These are phyloP conservation scores for Idaea aversata DNA, from an alignment of 2,888 invertebrate genomes.

Conservation along the genomic window DNA sequence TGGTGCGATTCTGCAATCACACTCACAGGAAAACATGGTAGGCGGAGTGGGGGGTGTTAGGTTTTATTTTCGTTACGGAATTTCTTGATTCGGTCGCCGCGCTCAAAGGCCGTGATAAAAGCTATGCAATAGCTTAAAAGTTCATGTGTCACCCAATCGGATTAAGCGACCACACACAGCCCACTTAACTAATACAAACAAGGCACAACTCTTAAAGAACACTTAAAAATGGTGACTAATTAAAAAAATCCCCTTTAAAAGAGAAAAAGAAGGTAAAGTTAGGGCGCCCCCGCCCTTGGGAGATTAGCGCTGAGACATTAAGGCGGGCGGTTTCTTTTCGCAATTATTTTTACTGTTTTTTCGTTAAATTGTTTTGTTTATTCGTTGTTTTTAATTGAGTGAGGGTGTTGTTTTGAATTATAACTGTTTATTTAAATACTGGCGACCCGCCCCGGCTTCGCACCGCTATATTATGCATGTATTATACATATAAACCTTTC, in stretches of 20 bases:
- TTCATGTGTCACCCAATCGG: too few relatives aligned
- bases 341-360: slow-evolving; percentile 5
- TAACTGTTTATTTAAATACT: neutral
- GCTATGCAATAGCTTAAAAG: too few relatives aligned
- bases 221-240: slow-evolving; percentile 66
- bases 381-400: neutral
- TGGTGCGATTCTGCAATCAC: too few relatives aligned
- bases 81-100: too few relatives aligned
- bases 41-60: too few relatives aligned
- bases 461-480: too few relatives aligned
- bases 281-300: neutral
- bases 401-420: slow-evolving; percentile 2
- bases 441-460: too few relatives aligned
- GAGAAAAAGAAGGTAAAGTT: slow-evolving; percentile 16
- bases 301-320: slow-evolving; percentile 1
- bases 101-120: too few relatives aligned
- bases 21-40: too few relatives aligned
- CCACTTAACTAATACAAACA: slow-evolving; percentile 32
- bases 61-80: too few relatives aligned
- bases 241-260: slow-evolving; percentile 59
- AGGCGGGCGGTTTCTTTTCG: neutral
- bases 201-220: slow-evolving; percentile 43
- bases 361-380: slow-evolving; percentile 5
- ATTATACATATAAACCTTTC: too few relatives aligned
- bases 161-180: too few relatives aligned